phyloP scores from a whole-genome alignment of 2,888 invertebrate genomes.

The Chalcosyrphus nemorum region DNA sequence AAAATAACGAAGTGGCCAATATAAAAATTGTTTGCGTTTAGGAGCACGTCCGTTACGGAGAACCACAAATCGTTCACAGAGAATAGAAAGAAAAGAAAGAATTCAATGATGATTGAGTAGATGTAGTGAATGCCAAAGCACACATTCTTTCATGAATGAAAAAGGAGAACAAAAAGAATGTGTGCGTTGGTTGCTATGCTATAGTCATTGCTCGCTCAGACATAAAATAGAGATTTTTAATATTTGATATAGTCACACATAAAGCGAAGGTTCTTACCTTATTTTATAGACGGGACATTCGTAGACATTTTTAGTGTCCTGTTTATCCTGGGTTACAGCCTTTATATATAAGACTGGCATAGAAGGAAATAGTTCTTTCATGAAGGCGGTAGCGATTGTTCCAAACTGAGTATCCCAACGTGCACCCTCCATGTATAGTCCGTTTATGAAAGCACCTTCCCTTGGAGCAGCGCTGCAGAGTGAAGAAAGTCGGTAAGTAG shows the following conservation, averaged over 20 bases:
- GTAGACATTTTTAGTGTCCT: constrained; percentile 92
- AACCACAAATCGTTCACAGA: constrained; percentile 35
- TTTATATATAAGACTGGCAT: constrained; percentile 96
- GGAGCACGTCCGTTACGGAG: constrained; percentile 49
- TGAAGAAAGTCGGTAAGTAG: neutral
- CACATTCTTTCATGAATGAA: constrained; percentile 28
- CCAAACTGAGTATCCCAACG: constrained; percentile 93
- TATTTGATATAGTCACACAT: neutral
- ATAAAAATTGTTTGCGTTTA: constrained; percentile 59
- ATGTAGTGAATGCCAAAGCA: constrained; percentile 50
- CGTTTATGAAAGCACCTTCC: constrained; percentile 95
- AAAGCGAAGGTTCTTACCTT: constrained; percentile 79
- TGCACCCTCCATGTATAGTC: constrained; percentile 96
- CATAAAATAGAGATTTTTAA: constrained; percentile 13
- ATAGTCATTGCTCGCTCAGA: neutral
- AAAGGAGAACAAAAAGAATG: constrained; percentile 7
- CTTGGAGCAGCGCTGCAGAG: constrained; percentile 88
- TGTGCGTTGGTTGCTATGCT: constrained; percentile 28
- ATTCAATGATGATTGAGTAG: constrained; percentile 49
- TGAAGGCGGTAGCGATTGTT: constrained; percentile 90
- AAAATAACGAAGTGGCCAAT: constrained; percentile 51
- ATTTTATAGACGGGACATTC: constrained; percentile 98
- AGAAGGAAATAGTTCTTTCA: constrained; percentile 94
- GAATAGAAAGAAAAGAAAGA: constrained; percentile 38
- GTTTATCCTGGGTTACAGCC: constrained; percentile 94